A percentile compares a stretch with the other conserved stretches of the same genome.
Conservation (phyloP, 2,888 invertebrate species). For the Nomada lathburiana region DNA sequence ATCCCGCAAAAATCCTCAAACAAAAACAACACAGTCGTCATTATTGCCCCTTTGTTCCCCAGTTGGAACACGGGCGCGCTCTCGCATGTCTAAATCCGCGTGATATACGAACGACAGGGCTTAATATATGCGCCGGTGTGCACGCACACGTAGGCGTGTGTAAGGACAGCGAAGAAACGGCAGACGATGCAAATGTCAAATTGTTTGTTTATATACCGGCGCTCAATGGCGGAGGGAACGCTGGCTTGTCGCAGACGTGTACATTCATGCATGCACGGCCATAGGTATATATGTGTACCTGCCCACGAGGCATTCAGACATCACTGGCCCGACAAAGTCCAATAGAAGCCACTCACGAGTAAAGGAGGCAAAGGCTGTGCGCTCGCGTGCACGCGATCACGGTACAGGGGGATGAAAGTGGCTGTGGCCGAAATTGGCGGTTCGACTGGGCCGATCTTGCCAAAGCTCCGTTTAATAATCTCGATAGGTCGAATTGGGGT, state of each 20-base stretch:
- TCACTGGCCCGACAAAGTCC: constrained; percentile 65
- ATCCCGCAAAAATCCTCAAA: not conserved
- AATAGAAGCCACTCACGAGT: constrained; percentile 59
- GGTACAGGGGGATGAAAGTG: constrained; percentile 52
- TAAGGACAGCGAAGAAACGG: constrained; percentile 7
- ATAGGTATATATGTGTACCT: constrained; percentile 19
- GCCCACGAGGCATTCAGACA: constrained; percentile 67
- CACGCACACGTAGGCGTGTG: not conserved
- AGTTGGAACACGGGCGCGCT: constrained; percentile 1
- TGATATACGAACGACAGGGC: not conserved
- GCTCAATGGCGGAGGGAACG: not conserved
- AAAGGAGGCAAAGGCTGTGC: constrained; percentile 48
- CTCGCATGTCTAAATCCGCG: not conserved
- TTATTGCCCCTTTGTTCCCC: constrained; percentile 4
- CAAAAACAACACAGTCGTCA: not conserved
- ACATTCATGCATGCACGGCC: constrained; percentile 35
- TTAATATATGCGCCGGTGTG: not conserved
- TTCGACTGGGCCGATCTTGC: constrained; percentile 67
- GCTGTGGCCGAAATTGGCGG: constrained; percentile 66
- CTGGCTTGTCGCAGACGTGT: constrained; percentile 1
- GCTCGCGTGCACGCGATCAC: not conserved
- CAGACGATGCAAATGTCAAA: constrained; percentile 22
- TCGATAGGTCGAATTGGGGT: constrained; percentile 53
- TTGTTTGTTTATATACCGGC: constrained; percentile 29
- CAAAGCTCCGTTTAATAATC: constrained; percentile 72